Evolutionary conservation across 2,113 vertebrate species (phyloP), one percentile per base, ranked within the genome.

Genomic region (Gobio gobio): DNA sequence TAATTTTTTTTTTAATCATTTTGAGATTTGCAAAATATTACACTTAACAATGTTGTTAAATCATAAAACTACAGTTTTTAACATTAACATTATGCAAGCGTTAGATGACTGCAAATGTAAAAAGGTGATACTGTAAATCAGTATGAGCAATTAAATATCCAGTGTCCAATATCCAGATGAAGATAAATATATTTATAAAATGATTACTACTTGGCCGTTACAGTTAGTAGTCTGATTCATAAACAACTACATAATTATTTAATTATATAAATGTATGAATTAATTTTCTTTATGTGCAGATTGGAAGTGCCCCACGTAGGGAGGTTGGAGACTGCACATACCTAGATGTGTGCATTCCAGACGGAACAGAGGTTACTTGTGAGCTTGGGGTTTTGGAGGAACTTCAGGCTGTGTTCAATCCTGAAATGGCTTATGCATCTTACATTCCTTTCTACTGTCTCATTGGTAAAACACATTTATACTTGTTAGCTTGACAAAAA

Each of bases 391-490:
- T 97, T 64, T 89, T 98, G 87, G 92, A 97, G 22, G 98, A 99
- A 89, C 93, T 99, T 85, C 96, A 97, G 94, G 96, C 96, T 75
- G 97, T 98, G 58, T 99, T 99, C 91, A 98, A 94, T 88, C 89
- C 97, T 1, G 96, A 99, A 93, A 99, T 99, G 98, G 98, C 97
- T 0, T 96, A 99, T 86, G 94, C 95, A 51, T 97, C 97, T 82
- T 99, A 97, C 90, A 95, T 98, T 89, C 97, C 97, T 22, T 99
- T 99, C 94, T 96, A 96, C 90, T 98, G 97, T 92, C 93, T 99
- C 86, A 94, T 99, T 86, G 98, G 97, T 99, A 95, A 0, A 90
- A 14, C 5, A 45, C n/a, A 18, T 58, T 29, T 68, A 3, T 13
- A 6, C 4, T 68, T 12, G 43, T 68, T 47, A 16, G 2, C 40